Evolutionary conservation across 2,888 invertebrate species (phyloP), one percentile per base, ranked within the genome.

Genomic region (Pyrochroa serraticornis): DNA sequence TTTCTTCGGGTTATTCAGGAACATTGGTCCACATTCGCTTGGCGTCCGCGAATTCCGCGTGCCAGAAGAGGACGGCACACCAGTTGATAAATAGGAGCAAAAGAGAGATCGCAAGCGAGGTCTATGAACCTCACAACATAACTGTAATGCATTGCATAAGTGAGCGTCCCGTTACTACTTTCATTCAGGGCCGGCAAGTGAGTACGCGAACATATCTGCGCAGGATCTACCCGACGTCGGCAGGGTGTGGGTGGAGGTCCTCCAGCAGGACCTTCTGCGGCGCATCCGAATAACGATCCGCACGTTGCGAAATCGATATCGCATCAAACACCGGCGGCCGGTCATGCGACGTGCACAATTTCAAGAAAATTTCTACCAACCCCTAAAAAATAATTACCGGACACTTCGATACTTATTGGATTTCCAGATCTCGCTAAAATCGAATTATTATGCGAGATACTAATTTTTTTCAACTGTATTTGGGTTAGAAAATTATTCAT

Each of bases 1-100:
- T 74, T 76, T 74, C 75, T 71, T 73, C 71, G 70, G 74, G 75
- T 75, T 69, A 75, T 67, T 68, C 61, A 43, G 61, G 73, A 69
- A 55, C 74, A 64, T 74, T 73, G 75, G 69, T 71, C 73, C 62
- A 75, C 72, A 74, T 75, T 75, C 68, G 62, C 62, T 13, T 22
- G 47, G 7, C 22, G 42, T 36, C 43, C 47, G 59, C 60, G 41
- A 57, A 60, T 52, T 60, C 60, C 52, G 12, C 51, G 42, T 30
- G 46, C 36, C 13, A 7, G 37, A 60, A 33, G 10, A 36, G 46
- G 60, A 60, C 38, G 39, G 38, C 13, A 22, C 22, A 35, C 30
- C 9, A 34, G 7, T 2, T 8, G 12, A 32, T 44, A 43, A 32
- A 33, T 43, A 43, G 6, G 35, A 41, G 12, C 56, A 31, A 58